Evolutionary conservation across 2,888 invertebrate genomes (phyloP).

Genomic region (Hypolimnas misippus): DNA sequence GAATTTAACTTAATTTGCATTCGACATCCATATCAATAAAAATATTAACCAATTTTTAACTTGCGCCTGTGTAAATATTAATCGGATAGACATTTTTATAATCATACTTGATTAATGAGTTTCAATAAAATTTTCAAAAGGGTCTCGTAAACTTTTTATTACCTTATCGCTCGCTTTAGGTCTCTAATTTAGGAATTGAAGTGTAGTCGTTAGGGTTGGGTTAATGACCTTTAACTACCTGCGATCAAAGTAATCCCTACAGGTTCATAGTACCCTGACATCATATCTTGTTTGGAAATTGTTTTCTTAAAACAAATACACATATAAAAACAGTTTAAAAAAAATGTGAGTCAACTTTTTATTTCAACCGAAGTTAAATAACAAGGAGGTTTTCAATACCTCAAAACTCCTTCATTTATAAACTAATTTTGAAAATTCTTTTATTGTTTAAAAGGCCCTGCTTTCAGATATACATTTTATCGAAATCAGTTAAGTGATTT

Average conservation of each 20-base stretch:
- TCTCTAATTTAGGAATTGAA: conserved; percentile 15
- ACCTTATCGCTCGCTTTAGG: conserved; percentile 5
- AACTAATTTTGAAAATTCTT: too few species aligned
- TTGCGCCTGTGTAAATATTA: too few species aligned
- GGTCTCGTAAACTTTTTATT: conserved; percentile 18
- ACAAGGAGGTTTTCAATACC: too few species aligned
- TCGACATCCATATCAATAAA: too few species aligned
- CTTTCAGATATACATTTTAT: too few species aligned
- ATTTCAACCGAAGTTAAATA: too few species aligned
- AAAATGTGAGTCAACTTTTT: too few species aligned
- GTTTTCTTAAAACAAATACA: background rate
- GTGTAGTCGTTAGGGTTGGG: conserved; percentile 24
- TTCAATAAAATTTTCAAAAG: background rate
- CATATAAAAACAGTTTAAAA: too few species aligned
- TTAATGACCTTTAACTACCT: conserved; percentile 32
- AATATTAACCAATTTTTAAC: too few species aligned
- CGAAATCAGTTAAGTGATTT: too few species aligned
- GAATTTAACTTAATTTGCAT: background rate
- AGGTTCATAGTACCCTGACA: conserved; percentile 6
- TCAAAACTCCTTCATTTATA: too few species aligned
- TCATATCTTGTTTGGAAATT: conserved; percentile 2
- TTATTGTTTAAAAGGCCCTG: too few species aligned
- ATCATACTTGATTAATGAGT: conserved; percentile 15
- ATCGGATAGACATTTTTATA: background rate
- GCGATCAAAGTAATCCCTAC: conserved; percentile 17